Base-by-base conservation (phyloP, 2,888 invertebrate species). In the Rosalia funebris region DNA sequence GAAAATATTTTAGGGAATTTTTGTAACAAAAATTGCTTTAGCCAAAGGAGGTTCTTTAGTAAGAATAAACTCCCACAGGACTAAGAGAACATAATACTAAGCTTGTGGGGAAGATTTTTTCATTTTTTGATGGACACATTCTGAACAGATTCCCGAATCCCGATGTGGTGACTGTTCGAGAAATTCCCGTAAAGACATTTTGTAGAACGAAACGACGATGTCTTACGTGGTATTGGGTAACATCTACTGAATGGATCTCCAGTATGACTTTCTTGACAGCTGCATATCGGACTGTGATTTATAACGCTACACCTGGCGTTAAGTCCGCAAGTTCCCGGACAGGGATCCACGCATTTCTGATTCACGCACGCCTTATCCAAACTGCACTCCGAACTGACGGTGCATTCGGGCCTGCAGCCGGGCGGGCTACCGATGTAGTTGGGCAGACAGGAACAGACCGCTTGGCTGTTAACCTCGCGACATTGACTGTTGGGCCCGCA, bases 201-300 rank as follows among this genome's bases (percentile, higher is more conserved):
- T n/a, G n/a, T n/a, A n/a, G n/a, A n/a, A n/a, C n/a, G n/a, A n/a
- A n/a, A n/a, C n/a, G n/a, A n/a, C 41, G 7, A 25, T 19, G 9
- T 45, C 80, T 79, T 78, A 82, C 81, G 79, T 72, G 83, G 83
- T 81, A 86, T 85, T 42, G 84, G 83, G 65, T 82, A 83, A 75
- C 92, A 93, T 67, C 86, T 83, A 32, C 87, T 85, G 75, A 92
- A 92, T 25, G 93, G 90, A 85, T 93, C 90, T 31, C 93, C 94
- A 50, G 87, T 86, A 74, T 79, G 78, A 9, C 80, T 81, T 16
- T 72, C 58, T 19, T 76, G 66, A 68, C 85, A 85, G 77, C 82
- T 83, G 79, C 93, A 93, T 71, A 91, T 90, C 5, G 92, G 91
- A 77, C 89, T 90, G 76, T 92, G 91, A 77, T 91, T 83, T 16